Conservation (phyloP, 2,113 vertebrate genomes). For the Podarcis raffonei region DNA sequence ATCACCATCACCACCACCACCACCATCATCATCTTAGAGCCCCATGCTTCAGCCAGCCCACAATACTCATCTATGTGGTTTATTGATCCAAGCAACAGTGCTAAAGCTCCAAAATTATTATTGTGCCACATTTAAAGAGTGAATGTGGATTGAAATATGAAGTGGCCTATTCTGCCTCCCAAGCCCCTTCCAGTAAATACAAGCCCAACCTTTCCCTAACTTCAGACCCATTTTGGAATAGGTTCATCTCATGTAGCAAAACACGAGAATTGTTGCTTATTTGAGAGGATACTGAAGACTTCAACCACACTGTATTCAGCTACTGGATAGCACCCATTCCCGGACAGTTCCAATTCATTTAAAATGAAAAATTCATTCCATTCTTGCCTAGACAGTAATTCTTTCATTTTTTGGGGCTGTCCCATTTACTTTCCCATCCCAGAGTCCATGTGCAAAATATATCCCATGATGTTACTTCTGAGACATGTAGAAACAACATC, state of each 20-base stretch:
- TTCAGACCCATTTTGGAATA: not conserved
- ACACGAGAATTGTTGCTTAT: not conserved
- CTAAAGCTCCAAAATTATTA: not conserved
- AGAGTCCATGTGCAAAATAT: not conserved
- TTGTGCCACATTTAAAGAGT: not conserved
- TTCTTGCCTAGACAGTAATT: not conserved
- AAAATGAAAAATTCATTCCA: not conserved
- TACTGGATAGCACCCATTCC: not conserved
- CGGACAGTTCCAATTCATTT: not conserved
- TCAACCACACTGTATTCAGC: not conserved
- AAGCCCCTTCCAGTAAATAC: not conserved
- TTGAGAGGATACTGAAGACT: not conserved
- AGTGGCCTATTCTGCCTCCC: not conserved
- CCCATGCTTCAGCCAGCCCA: not conserved
- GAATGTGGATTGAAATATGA: not conserved
- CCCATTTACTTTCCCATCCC: not conserved
- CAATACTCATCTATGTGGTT: too few relatives aligned
- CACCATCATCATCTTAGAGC: too few relatives aligned
- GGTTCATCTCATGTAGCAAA: not conserved
- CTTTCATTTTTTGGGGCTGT: not conserved
- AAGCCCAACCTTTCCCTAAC: not conserved
- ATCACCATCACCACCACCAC: too few relatives aligned
- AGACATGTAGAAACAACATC: not conserved
- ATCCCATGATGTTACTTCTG: not conserved
- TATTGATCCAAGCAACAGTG: not conserved